phyloP scores from a whole-genome alignment of 2,797 vertebrate genomes.

The Carcharodon carcharias region DNA sequence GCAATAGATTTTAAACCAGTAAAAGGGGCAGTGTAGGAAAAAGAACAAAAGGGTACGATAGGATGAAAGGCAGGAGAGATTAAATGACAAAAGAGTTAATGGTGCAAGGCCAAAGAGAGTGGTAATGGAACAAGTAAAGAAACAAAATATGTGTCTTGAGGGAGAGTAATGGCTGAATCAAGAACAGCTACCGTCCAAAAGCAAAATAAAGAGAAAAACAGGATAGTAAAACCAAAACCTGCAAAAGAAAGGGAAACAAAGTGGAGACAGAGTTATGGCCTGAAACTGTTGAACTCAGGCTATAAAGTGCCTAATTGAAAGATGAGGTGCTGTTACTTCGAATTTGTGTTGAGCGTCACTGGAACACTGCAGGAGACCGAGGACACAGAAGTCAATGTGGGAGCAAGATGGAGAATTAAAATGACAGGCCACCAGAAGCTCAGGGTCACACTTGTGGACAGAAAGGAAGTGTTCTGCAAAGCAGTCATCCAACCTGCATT shows the following conservation, averaged over 20 bases:
- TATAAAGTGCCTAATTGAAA: not conserved
- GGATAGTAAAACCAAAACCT: not conserved
- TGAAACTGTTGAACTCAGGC: not conserved
- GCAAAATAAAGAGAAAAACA: not conserved
- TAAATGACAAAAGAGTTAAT: not conserved
- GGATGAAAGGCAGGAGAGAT: not conserved
- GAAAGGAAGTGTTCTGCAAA: not conserved
- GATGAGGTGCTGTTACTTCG: not conserved
- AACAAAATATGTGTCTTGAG: not conserved
- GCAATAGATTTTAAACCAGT: not conserved
- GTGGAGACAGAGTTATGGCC: not conserved
- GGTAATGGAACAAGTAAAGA: not conserved
- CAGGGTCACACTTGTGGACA: not conserved
- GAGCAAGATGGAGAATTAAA: not conserved
- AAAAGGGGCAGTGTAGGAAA: not conserved
- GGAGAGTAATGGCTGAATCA: not conserved
- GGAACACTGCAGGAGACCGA: not conserved
- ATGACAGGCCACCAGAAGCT: not conserved
- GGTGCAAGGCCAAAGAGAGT: not conserved
- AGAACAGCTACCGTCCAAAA: not conserved
- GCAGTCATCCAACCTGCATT: not conserved
- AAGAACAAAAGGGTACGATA: not conserved
- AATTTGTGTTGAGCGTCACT: not conserved
- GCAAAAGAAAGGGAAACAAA: not conserved
- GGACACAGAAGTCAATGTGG: not conserved